Evolutionary conservation across 2,888 invertebrate species (phyloP).

Genomic region (Ceraclea dissimilis): DNA sequence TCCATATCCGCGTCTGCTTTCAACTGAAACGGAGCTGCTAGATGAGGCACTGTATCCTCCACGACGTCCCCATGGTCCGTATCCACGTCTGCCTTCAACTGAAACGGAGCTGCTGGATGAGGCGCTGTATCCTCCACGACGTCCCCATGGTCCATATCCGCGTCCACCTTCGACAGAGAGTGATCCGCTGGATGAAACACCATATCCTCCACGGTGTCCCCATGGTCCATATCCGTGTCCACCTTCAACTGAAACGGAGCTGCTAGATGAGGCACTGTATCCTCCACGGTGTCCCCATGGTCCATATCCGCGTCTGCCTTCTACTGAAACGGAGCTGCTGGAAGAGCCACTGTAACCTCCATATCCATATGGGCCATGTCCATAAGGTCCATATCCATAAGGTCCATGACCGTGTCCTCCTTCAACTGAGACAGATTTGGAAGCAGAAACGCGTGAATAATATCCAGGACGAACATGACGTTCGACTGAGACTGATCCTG

Average conservation of each 20-base stretch:
- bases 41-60: not conserved
- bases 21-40: not conserved
- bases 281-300: too few species aligned
- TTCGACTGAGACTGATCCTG: not conserved
- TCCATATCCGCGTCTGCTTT: slow-evolving; percentile 3
- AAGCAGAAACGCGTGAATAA: not conserved
- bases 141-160: not conserved
- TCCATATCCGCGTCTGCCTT: not conserved
- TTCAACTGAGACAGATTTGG: slow-evolving; percentile 8
- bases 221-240: slow-evolving; percentile 3
- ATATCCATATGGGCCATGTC: not conserved
- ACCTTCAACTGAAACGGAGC: not conserved
- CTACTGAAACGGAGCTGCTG: slow-evolving; percentile 2
- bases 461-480: not conserved
- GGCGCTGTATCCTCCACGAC: not conserved
- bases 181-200: not conserved
- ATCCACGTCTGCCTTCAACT: slow-evolving; percentile 4
- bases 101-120: not conserved
- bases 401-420: not conserved
- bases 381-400: not conserved
- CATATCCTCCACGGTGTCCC: not conserved
- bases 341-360: not conserved
- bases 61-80: not conserved
- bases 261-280: too few species aligned
- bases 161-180: slow-evolving; percentile 9